These are phyloP conservation scores for Sesia bembeciformis DNA, from an alignment of 2,888 invertebrate genomes.

Conservation along the genomic window DNA sequence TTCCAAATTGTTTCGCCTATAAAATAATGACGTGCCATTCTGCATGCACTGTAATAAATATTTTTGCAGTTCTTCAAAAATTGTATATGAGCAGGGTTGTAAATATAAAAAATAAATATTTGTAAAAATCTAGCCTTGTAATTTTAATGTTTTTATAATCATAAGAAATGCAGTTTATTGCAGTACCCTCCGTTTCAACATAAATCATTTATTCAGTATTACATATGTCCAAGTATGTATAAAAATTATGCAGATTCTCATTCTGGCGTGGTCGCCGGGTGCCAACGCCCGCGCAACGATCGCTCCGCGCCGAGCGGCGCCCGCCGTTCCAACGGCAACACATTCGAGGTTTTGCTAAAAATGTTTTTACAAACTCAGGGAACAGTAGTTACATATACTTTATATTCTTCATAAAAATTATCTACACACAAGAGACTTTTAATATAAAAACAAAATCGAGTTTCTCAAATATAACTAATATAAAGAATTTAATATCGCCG, in stretches of 20 bases:
- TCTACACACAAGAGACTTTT: conserved; percentile 67
- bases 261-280: neutral
- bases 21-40: neutral
- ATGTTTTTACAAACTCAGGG: neutral
- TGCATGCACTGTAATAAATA: neutral
- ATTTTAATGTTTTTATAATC: conserved; percentile 46
- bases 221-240: conserved; percentile 30
- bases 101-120: conserved; percentile 45
- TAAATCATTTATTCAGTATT: conserved; percentile 33
- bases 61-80: neutral
- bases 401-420: conserved; percentile 71
- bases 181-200: conserved; percentile 37
- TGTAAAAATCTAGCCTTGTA: conserved; percentile 55
- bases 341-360: neutral
- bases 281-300: neutral
- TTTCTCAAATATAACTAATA: conserved; percentile 60
- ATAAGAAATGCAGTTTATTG: conserved; percentile 45
- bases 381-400: conserved; percentile 61
- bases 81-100: conserved; percentile 16
- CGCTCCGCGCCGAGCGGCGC: conserved; percentile 8
- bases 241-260: conserved; percentile 27
- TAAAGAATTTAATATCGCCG: conserved; percentile 30
- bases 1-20: too few species aligned
- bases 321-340: neutral
- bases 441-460: conserved; percentile 62